Percentiles rank a stretch among this genome's conserved stretches.
These are phyloP conservation scores for Meriones psammophilus DNA, from an alignment of 2,797 vertebrate genomes.

Conservation along the genomic window DNA sequence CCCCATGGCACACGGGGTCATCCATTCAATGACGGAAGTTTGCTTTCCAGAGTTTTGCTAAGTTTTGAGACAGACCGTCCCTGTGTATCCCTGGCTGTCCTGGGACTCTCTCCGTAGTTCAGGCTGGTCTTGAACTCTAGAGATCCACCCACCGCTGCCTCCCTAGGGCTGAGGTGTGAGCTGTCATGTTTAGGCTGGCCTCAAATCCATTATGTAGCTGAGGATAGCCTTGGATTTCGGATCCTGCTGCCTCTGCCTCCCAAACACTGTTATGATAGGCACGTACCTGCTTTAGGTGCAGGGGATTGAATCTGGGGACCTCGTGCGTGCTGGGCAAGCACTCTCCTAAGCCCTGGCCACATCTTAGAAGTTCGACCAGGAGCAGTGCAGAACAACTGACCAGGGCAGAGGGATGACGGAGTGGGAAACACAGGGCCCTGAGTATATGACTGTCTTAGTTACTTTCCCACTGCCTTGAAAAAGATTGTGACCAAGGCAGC, in stretches of 20 bases:
- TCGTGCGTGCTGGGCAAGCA: background rate
- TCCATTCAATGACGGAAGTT: background rate
- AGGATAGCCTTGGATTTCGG: background rate
- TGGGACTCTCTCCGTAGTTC: background rate
- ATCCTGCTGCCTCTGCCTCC: background rate
- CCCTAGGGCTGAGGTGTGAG: background rate
- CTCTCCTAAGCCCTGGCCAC: background rate
- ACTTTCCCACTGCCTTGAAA: background rate
- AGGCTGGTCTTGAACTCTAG: background rate
- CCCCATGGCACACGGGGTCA: background rate
- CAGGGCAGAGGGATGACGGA: background rate
- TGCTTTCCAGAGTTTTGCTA: background rate
- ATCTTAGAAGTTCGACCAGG: background rate
- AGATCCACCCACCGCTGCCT: background rate
- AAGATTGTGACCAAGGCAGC: background rate
- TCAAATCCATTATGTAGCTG: background rate
- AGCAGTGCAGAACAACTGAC: background rate
- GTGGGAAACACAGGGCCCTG: background rate
- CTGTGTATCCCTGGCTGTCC: background rate
- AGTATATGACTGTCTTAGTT: background rate
- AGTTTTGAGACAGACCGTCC: background rate
- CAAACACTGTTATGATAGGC: background rate
- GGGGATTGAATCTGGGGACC: background rate
- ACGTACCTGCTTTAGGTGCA: background rate
- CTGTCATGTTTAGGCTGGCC: background rate